These are phyloP conservation scores for Hippotragus niger DNA, from an alignment of 2,113 vertebrate genomes.

Conservation along the genomic window DNA sequence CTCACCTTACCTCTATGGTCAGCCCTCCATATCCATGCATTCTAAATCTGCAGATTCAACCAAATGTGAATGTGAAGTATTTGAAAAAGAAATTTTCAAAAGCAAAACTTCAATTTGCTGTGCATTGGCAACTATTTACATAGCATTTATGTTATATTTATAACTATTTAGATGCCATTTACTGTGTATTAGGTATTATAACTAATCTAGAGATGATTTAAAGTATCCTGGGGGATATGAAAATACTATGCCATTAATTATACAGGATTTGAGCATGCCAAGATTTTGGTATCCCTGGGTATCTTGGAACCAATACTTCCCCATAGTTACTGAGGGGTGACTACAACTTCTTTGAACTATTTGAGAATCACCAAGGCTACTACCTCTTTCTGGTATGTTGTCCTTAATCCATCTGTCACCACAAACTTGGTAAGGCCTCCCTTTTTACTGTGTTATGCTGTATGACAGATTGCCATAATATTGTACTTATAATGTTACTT, in stretches of 20 bases:
- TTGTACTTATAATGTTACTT: not conserved
- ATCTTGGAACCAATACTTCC: not conserved
- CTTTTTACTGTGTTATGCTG: not conserved
- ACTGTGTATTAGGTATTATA: not conserved
- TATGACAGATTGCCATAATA: not conserved
- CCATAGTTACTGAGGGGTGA: not conserved
- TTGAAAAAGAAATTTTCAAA: not conserved
- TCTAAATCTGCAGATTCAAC: not conserved
- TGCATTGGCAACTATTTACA: not conserved
- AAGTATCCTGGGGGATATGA: not conserved
- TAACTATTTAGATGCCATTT: not conserved
- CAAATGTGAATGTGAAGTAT: not conserved
- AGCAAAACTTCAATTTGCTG: not conserved
- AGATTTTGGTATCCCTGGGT: not conserved
- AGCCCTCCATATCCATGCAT: not conserved
- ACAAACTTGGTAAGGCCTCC: not conserved
- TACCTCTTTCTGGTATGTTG: not conserved
- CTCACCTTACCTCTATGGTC: not conserved
- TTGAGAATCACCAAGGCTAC: not conserved
- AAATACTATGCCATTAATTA: not conserved
- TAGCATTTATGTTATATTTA: not conserved
- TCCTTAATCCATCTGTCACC: not conserved
- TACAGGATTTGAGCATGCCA: not conserved
- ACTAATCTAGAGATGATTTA: not conserved
- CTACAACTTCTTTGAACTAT: not conserved